These are phyloP conservation scores for Marisa cornuarietis DNA, from an alignment of 1,140 invertebrate genomes.

Conservation along the genomic window DNA sequence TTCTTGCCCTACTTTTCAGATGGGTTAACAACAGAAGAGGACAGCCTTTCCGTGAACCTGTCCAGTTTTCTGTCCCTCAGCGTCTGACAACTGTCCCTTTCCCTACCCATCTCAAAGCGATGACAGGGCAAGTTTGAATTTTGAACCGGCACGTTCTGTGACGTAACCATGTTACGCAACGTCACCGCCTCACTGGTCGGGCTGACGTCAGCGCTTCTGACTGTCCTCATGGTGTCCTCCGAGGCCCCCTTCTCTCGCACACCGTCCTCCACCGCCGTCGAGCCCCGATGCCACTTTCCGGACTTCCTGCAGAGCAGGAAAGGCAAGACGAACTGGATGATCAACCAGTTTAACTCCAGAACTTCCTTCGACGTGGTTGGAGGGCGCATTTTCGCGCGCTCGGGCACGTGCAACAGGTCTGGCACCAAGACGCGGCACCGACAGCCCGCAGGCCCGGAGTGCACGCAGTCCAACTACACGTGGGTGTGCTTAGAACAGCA, in stretches of 20 bases:
- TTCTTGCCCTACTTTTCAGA: too few species aligned
- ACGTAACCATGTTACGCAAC: too few species aligned
- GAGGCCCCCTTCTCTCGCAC: background rate
- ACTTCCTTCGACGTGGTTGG: slow-evolving; percentile 23
- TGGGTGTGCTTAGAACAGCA: slow-evolving; percentile 19
- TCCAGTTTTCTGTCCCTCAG: too few species aligned
- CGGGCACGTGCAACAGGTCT: slow-evolving; percentile 15
- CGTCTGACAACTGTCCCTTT: too few species aligned
- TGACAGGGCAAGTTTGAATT: too few species aligned
- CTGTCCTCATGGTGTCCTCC: slow-evolving; percentile 4
- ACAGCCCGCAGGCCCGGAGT: slow-evolving; percentile 9
- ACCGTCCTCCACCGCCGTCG: background rate
- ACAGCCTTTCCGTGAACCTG: too few species aligned
- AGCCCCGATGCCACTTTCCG: slow-evolving; percentile 16
- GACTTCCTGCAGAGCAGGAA: slow-evolving; percentile 23
- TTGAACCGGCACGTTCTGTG: too few species aligned
- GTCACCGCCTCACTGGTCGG: background rate
- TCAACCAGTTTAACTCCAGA: slow-evolving; percentile 22
- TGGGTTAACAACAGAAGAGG: too few species aligned
- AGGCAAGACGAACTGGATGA: slow-evolving; percentile 25
- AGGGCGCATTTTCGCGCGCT: slow-evolving; percentile 21
- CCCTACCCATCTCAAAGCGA: too few species aligned
- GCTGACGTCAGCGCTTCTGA: slow-evolving; percentile 14
- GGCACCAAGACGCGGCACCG: background rate
- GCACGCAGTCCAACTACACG: slow-evolving; percentile 21